Base-by-base conservation (phyloP, 2,888 invertebrate genomes). In the Notodonta ziczac region DNA sequence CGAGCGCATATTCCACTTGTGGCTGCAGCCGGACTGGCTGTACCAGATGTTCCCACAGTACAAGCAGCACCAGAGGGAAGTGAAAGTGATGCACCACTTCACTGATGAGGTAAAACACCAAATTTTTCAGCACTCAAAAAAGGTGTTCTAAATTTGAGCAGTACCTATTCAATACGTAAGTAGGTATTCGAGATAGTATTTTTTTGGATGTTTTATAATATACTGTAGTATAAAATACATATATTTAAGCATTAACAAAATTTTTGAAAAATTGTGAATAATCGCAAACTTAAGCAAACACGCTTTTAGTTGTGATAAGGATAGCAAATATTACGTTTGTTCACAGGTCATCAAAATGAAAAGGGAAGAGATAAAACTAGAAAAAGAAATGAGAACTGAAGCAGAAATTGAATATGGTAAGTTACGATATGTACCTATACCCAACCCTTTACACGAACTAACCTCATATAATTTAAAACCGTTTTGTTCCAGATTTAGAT, bases 51-150 rank as follows among this genome's bases (percentile, higher is more conserved):
- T 86, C 50, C 88, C 89, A 32, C 85, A 90, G 56, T 95, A 94
- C 3, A 85, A 81, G 57, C 88, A 93, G 60, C 94, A 95, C 67
- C 80, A 93, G 40, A 80, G 88, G 50, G 91, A 93, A 69, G 66
- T 96, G 8, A 82, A 91, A 51, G 86, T 92, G 42, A 85, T 96
- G 68, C 96, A 96, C 70, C 81, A 80, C 5, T 95, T 96, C 73
- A 95, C 90, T 12, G 84, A 93, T 67, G 77, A 88, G 62, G 94
- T 94, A 35, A 35, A 6, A 24, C 2, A 24, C n/a, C n/a, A 24
- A 24, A 2, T 1, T 24, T 24, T 2, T 24, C 1, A 24, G 24
- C 2, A 24, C 24, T 24, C 1, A 24, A 24, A 24, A 24, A 2
- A 24, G 24, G 24, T 24, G 24, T 24, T 24, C 24, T 24, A 24